A percentile compares a stretch with the other conserved stretches of the same genome.
phyloP scores from a whole-genome alignment of 1,140 invertebrate genomes.

The Aphelenchoides avenae region DNA sequence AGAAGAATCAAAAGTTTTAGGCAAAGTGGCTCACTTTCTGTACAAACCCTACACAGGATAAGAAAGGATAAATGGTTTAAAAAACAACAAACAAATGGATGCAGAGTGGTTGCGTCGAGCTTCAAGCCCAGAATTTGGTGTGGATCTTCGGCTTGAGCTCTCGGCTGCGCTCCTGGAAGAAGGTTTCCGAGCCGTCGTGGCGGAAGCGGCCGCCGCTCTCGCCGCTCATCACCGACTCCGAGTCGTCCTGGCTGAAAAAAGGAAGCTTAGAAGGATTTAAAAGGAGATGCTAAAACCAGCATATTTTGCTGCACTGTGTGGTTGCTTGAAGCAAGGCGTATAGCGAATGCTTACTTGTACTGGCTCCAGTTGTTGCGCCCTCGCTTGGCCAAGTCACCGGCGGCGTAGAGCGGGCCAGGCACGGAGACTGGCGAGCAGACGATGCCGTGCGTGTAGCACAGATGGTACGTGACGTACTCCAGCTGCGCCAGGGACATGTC shows the following conservation, averaged over 20 bases:
- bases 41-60: too few relatives aligned
- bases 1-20: too few relatives aligned
- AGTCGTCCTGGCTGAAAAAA: not conserved
- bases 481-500: slow-evolving; percentile 14
- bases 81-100: too few relatives aligned
- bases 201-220: not conserved
- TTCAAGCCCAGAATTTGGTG: slow-evolving; percentile 25
- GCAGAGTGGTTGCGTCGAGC: too few relatives aligned
- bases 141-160: slow-evolving; percentile 17
- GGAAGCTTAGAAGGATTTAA: not conserved
- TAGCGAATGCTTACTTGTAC: not conserved
- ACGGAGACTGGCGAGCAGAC: slow-evolving; percentile 1
- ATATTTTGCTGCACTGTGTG: not conserved
- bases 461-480: slow-evolving; percentile 19
- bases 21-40: too few relatives aligned
- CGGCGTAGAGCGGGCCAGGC: not conserved
- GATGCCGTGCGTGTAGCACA: slow-evolving; percentile 16
- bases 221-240: not conserved
- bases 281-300: not conserved
- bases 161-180: slow-evolving; percentile 4
- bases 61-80: too few relatives aligned
- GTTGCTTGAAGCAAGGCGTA: not conserved
- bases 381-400: slow-evolving; percentile 4
- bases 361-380: not conserved
- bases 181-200: slow-evolving; percentile 4